Evolutionary conservation across 2,888 invertebrate genomes (phyloP), one percentile per base, ranked within the genome.

Genomic region (Dione vanillae): DNA sequence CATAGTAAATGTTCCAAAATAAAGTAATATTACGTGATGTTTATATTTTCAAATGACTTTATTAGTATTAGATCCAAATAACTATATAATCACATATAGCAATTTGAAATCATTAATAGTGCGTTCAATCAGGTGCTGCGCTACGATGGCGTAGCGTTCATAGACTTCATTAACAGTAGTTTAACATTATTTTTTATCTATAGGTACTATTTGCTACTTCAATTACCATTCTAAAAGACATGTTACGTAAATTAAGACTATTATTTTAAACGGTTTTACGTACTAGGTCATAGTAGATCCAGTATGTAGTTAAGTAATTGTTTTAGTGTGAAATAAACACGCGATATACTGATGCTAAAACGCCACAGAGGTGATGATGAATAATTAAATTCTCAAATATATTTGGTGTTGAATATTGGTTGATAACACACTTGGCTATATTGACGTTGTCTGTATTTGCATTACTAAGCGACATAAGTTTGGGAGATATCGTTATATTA

Each of bases 381-480:
- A 20, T 41, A 59, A 59, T 41, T 41, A 52, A 27, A 59, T 41
- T 5, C 20, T 59, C 19, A 11, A 58, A 12, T 2, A 11, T 40
- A 16, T 59, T 59, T 35, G 52, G 52, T 54, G 35, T 27, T 54
- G 52, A 54, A 14, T 59, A 19, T 41, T 41, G 20, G 41, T 41
- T 20, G 16, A 41, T 41, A 59, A 19, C 9, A 43, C 14, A 59
- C 59, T 43, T 59, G 7, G 20, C 6, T 14, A 1, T 59, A 10
- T 59, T 59, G 41, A 43, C 59, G 9, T 41, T 59, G 59, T 59
- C 41, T 59, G 20, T 20, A 20, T 59, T 59, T 59, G 14, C 20
- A 20, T 43, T 43, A 14, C 3, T 20, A 14, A 12, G 12, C 43
- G 12, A 27, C 27, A 27, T 27, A 27, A 2, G 47, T 19, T 16